Evolutionary conservation across 2,888 invertebrate species (phyloP).

Genomic region (Mechanitis mazaeus): DNA sequence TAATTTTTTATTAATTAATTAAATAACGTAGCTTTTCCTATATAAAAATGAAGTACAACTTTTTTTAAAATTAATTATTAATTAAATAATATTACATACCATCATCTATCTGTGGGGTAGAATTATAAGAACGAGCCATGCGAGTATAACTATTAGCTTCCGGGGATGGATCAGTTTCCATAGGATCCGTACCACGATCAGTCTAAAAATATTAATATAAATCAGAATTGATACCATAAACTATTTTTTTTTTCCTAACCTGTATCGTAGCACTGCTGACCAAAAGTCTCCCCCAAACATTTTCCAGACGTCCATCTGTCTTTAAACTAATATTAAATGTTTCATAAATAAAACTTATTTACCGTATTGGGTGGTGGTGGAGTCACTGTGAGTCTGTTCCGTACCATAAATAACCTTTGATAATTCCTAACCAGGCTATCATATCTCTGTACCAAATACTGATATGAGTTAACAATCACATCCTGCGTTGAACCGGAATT

Average conservation of each 20-base stretch:
- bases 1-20: too few relatives aligned
- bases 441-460: slow-evolving; percentile 70
- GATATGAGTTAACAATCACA: slow-evolving; percentile 68
- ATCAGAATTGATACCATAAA: neutral
- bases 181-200: slow-evolving; percentile 83
- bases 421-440: slow-evolving; percentile 72
- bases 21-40: too few relatives aligned
- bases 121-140: slow-evolving; percentile 33
- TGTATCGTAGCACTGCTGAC: too few relatives aligned
- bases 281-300: too few relatives aligned
- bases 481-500: slow-evolving; percentile 53
- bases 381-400: slow-evolving; percentile 59
- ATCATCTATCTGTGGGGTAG: slow-evolving; percentile 23
- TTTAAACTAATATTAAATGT: too few relatives aligned
- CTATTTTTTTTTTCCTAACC: too few relatives aligned
- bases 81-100: slow-evolving; percentile 17
- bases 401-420: slow-evolving; percentile 68
- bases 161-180: slow-evolving; percentile 74
- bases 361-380: slow-evolving; percentile 65
- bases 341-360: slow-evolving; percentile 18
- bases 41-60: too few relatives aligned
- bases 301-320: too few relatives aligned
- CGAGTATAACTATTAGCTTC: slow-evolving; percentile 40
- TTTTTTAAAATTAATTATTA: too few relatives aligned
- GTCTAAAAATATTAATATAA: slow-evolving; percentile 60